Percentiles rank a stretch among this genome's conserved stretches.
phyloP scores from a whole-genome alignment of 2,797 vertebrate species.

The Otus scops region DNA sequence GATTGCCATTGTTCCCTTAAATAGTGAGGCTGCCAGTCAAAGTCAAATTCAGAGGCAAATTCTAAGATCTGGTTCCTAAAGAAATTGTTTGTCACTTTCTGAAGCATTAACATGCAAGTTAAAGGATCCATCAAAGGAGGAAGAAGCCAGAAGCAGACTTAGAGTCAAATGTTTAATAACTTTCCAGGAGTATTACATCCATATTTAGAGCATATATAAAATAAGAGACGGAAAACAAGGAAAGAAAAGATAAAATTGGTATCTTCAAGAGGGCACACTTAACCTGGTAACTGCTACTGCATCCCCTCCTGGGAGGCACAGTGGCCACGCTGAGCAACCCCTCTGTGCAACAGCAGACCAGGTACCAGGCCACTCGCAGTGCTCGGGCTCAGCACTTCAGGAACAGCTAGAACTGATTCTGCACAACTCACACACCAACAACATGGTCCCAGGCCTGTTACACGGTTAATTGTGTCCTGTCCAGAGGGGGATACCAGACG shows the following conservation, averaged over 20 bases:
- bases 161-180: constrained; percentile 76
- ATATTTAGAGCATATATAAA: constrained; percentile 64
- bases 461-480: constrained; percentile 24
- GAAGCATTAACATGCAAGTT: background rate
- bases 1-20: background rate
- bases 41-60: background rate
- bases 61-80: background rate
- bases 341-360: background rate
- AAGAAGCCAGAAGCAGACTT: constrained; percentile 21
- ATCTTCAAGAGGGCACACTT: constrained; percentile 23
- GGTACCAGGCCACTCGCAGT: background rate
- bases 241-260: constrained; percentile 50
- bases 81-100: background rate
- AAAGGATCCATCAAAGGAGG: background rate
- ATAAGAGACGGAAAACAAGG: constrained; percentile 60
- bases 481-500: background rate
- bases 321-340: background rate
- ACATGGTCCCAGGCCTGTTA: background rate
- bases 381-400: background rate
- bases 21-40: background rate
- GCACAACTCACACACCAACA: background rate
- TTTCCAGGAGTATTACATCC: constrained; percentile 61
- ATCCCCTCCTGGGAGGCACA: background rate
- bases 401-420: constrained; percentile 1
- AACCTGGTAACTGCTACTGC: constrained; percentile 13